Base-by-base conservation (phyloP, 1,140 invertebrate genomes). In the Eurytemora carolleeae region DNA sequence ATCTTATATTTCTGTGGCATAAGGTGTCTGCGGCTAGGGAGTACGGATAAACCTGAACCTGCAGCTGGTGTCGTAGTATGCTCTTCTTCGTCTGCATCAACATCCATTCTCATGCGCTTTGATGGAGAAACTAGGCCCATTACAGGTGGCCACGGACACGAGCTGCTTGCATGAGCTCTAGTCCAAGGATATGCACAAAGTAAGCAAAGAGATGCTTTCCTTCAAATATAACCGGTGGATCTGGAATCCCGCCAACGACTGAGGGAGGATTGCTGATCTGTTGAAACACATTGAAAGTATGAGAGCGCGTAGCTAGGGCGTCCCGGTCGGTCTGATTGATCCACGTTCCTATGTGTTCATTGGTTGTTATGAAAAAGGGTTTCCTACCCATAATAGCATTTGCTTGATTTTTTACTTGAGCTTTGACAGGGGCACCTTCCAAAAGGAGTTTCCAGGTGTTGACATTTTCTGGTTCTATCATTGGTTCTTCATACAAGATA, bases 321-420 rank as follows among this genome's bases (percentile, higher is more conserved):
- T 17, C 54, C 18, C 17, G 17, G 54, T 55, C 54, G 3, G n/a
- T 21, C 12, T 17, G 17, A 55, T 21, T 55, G 3, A 55, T 55
- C 54, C 54, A 55, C 21, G n/a, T 55, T 12, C 15, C n/a, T 55
- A 55, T 12, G 54, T 21, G n/a, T 12, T 55, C 17, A 20, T 55
- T 55, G 3, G 54, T 55, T 55, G 54, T 55, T 55, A 55, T 55
- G 54, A 55, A 55, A 21, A 55, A 55, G 3, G 54, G 54, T 7
- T 17, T 55, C 17, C 54, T 17, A 18, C 21, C 21, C 12, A 55
- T 17, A 3, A 55, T 55, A 18, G 54, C n/a, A 21, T 55, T 21
- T 12, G 54, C 17, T 15, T 21, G 12, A 44, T 44, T 55, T 20
- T 55, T 55, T 55, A 55, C 54, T 7, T 17, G 21, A 18, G 54